Base-by-base conservation (phyloP, 1,140 invertebrate genomes). In the Ceratosolen solmsi region DNA sequence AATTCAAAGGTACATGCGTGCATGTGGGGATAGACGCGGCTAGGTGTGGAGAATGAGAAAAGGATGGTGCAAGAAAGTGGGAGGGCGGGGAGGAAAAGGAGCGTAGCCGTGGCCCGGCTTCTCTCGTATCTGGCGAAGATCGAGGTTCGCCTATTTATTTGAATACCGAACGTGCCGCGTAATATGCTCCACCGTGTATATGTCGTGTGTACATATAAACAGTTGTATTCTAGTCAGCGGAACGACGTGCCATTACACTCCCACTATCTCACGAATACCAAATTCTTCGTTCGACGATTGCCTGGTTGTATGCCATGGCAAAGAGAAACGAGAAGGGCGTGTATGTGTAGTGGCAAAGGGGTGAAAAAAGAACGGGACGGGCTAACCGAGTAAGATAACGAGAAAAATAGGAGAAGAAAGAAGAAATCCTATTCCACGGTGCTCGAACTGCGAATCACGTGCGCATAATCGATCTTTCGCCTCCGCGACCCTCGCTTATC, bases 211-310 rank as follows among this genome's bases (percentile, higher is more conserved):
- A 77, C 38, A 72, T 72, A 77, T 82, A 82, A 77, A 82, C 74
- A 82, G 68, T 73, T 82, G 63, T 79, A 82, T 83, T 82, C 82
- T 41, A 79, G 80, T 80, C 82, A 73, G 75, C 60, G 83, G 73
- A 83, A 84, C 83, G 82, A 84, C 85, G 85, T 86, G 82, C 85
- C 85, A 85, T 87, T 87, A 86, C 83, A 70, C 81, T 80, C 41
- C 60, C 17, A 70, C 80, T 80, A 56, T 54, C 41, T 78, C 30
- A 70, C 82, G 86, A 87, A 87, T 87, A 87, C 86, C 51, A 84
- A 87, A 87, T 86, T 84, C 76, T 49, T 75, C 15, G 65, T 56
- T 63, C 60, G 33, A 49, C 30, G 54, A 76, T 25, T 41, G 63
- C 30, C 51, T 58, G 75, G 15, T 68, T 51, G n/a, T 54, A 63